Base-by-base conservation (phyloP, 2,113 vertebrate genomes). In the Porphyrio hochstetteri region DNA sequence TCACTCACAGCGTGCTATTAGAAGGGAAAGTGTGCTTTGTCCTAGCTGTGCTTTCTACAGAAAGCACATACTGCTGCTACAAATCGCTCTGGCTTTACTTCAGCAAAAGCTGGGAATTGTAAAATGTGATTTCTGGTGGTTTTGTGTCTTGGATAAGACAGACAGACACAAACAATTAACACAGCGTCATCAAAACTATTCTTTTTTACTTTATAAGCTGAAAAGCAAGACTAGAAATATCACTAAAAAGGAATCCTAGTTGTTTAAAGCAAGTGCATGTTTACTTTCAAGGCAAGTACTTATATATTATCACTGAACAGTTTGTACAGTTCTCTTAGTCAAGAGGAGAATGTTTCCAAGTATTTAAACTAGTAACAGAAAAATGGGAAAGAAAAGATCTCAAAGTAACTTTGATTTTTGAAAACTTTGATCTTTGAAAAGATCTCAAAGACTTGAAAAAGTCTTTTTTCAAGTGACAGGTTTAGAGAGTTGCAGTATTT, bases 51-150 rank as follows among this genome's bases (percentile, higher is more conserved):
- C 21, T 18, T 42, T 68, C 55, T 40, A 2, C 7, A 50, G 44
- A 52, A 46, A 71, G 24, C 9, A 65, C 24, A 35, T 13, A 33
- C 4, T 33, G 9, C 29, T 38, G 38, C 36, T 53, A 46, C 27
- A 57, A n/a, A 16, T 85, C n/a, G 48, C 21, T 27, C 56, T 57
- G 36, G 23, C 23, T 61, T 78, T 61, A 42, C 10, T 25, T 44
- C 9, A 44, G 31, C 5, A 67, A 33, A 40, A 61, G 11, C 8
- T 70, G 36, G 33, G 28, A 69, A 74, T 60, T 0, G 0, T 5
- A 1, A 21, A 87, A 55, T 1, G 7, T 4, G 8, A 46, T 53
- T 74, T 75, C n/a, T 48, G 36, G 10, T 3, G 0, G 1, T 17
- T 82, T 61, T 44, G 35, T 33, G 33, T 46, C 40, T 65, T 48